Evolutionary conservation across 2,888 invertebrate genomes (phyloP).

Genomic region (Dromius quadrimaculatus): DNA sequence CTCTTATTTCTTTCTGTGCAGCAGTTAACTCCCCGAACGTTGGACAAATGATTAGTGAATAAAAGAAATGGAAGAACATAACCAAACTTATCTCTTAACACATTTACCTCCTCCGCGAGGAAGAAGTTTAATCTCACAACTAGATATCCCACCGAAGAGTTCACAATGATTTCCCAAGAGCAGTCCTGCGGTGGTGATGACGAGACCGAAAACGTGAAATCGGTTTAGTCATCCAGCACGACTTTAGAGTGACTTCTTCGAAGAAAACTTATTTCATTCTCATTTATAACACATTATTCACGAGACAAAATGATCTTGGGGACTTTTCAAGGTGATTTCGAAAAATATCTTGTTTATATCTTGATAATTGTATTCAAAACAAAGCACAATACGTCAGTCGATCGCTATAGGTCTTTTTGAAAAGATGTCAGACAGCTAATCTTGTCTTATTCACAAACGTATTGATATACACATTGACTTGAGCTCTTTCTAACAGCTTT

Average conservation of each 20-base stretch:
- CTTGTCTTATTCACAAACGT: no score
- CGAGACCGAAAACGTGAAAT: no score
- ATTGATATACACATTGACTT: no score
- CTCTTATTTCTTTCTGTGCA: no score
- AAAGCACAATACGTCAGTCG: no score
- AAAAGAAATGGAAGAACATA: constrained; percentile 39
- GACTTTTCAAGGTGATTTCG: neutral
- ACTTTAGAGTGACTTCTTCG: constrained; percentile 10
- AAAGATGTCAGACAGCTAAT: no score
- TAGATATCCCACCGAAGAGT: constrained; percentile 45
- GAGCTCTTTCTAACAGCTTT: no score
- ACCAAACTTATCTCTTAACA: constrained; percentile 41
- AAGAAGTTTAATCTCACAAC: constrained; percentile 50
- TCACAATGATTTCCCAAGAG: constrained; percentile 49
- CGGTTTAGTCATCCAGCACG: neutral
- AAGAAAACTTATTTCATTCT: constrained; percentile 42
- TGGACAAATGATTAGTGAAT: constrained; percentile 37
- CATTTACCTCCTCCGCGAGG: constrained; percentile 36
- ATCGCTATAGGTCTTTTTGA: no score
- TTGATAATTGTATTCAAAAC: neutral
- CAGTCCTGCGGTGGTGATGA: constrained; percentile 1
- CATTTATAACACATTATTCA: constrained; percentile 45
- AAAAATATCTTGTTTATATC: neutral
- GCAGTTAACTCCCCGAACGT: no score
- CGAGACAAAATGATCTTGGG: constrained; percentile 32